Conservation (phyloP, 1,140 invertebrate genomes). For the Triops longicaudatus region DNA sequence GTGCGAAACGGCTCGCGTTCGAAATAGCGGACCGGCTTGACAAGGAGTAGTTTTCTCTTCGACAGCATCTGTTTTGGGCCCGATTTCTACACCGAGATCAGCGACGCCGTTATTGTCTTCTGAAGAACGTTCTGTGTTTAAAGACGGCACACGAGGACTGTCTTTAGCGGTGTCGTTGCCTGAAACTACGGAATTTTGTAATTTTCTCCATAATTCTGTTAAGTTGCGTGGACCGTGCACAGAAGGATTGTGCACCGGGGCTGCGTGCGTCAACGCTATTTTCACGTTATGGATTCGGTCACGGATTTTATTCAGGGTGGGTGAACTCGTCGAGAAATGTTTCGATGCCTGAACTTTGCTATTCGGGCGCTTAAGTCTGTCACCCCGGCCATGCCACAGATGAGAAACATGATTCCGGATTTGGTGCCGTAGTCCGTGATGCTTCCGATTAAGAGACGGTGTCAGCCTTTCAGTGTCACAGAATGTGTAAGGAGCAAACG, state of each 20-base stretch:
- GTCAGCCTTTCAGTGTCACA: neutral
- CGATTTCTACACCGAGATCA: neutral
- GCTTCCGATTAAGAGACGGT: neutral
- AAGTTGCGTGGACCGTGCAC: neutral
- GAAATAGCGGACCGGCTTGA: neutral
- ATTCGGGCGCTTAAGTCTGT: neutral
- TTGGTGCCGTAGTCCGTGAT: neutral
- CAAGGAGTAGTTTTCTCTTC: neutral
- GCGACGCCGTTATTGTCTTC: neutral
- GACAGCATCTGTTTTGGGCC: neutral
- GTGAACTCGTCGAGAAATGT: neutral
- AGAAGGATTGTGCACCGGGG: neutral
- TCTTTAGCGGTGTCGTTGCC: neutral
- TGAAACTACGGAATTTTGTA: neutral
- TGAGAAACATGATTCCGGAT: neutral
- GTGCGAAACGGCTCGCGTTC: neutral
- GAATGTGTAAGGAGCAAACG: neutral
- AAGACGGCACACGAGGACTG: neutral
- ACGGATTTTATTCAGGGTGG: neutral
- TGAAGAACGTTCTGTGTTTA: neutral
- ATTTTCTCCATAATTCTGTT: neutral
- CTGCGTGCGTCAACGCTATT: neutral
- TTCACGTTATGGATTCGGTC: neutral
- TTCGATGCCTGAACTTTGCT: constrained; percentile 2
- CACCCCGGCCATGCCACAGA: neutral